These are phyloP conservation scores for Phania funesta DNA, from an alignment of 2,888 invertebrate species.

Conservation along the genomic window DNA sequence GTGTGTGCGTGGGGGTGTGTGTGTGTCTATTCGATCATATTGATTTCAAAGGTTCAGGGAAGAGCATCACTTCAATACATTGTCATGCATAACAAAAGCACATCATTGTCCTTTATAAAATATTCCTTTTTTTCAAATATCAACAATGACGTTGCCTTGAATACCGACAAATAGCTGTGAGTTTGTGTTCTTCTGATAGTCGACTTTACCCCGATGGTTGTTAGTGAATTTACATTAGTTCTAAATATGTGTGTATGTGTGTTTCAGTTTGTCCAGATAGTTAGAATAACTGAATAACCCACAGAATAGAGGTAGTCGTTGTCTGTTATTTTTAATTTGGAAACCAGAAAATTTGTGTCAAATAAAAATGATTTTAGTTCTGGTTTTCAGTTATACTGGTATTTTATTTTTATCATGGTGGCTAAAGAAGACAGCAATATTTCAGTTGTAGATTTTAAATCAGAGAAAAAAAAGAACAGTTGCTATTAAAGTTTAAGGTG, in stretches of 20 bases:
- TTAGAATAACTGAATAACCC: neutral
- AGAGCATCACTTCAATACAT: conserved; percentile 35
- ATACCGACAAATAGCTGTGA: neutral
- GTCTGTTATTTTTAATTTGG: conserved; percentile 42
- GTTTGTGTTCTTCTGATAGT: neutral
- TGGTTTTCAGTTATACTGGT: conserved; percentile 12
- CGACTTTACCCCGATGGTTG: neutral
- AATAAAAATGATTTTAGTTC: conserved; percentile 33
- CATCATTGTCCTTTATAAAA: conserved; percentile 3
- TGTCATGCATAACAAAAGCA: conserved; percentile 51
- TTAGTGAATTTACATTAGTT: conserved; percentile 13
- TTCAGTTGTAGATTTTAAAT: neutral
- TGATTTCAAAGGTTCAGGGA: conserved; percentile 32
- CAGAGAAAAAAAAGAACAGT: neutral
- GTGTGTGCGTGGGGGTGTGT: neutral
- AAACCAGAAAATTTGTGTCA: conserved; percentile 37
- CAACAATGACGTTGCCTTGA: conserved; percentile 16
- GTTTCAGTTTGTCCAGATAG: neutral
- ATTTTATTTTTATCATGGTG: neutral
- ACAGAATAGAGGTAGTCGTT: conserved; percentile 18
- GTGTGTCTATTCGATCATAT: conserved; percentile 19
- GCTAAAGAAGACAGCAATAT: neutral
- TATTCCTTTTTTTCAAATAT: neutral
- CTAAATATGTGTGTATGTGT: neutral
- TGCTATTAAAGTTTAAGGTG: no score